phyloP scores from a whole-genome alignment of 2,797 vertebrate genomes.

The Brachyrhaphis roseni region DNA sequence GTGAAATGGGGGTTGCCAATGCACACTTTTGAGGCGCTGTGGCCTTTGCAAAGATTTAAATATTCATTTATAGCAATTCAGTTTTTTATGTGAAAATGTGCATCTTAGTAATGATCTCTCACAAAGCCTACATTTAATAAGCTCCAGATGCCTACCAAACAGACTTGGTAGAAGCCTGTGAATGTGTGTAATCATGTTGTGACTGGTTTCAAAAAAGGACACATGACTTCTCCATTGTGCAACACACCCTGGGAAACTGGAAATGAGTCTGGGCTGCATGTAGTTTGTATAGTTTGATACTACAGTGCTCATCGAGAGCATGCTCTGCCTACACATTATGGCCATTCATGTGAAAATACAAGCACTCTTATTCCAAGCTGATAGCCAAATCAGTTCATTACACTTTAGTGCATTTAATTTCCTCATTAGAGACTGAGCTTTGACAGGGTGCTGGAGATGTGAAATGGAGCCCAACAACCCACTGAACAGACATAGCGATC shows the following conservation, averaged over 20 bases:
- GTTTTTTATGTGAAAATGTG: not conserved
- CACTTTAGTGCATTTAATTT: not conserved
- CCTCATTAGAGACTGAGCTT: conserved; percentile 11
- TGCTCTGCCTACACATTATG: not conserved
- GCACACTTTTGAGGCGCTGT: not conserved
- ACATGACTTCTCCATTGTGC: not conserved
- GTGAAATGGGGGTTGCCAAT: not conserved
- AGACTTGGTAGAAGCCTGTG: not conserved
- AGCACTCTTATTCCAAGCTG: not conserved
- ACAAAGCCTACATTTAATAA: not conserved
- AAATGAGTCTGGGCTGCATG: not conserved
- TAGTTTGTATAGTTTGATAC: not conserved
- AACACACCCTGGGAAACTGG: conserved; percentile 6
- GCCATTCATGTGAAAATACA: conserved; percentile 3
- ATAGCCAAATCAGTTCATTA: conserved; percentile 11
- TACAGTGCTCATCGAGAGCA: conserved; percentile 14
- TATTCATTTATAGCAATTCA: not conserved
- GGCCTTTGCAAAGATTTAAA: not conserved
- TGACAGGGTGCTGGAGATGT: conserved; percentile 17
- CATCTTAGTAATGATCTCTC: not conserved
- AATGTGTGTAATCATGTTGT: not conserved
- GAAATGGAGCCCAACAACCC: conserved; percentile 37
- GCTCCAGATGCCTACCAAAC: not conserved
- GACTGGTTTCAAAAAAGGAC: not conserved
- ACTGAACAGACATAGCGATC: conserved; percentile 34